A percentile compares a stretch with the other conserved stretches of the same genome.
Conservation (phyloP, 2,113 vertebrate genomes). For the Phalacrocorax aristotelis region DNA sequence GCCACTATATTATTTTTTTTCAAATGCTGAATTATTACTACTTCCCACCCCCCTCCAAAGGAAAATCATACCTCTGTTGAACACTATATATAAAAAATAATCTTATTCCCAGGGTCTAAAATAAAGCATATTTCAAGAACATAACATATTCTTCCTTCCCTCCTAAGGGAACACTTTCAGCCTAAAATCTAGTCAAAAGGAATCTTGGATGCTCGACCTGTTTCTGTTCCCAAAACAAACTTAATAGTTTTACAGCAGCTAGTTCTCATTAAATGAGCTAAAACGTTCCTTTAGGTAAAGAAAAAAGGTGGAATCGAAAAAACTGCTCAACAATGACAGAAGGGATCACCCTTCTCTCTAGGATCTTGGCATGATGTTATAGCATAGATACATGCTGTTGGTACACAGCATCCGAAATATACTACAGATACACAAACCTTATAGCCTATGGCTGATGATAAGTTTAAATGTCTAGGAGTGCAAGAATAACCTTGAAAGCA, state of each 20-base stretch:
- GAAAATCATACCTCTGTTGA: neutral
- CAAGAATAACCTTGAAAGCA: neutral
- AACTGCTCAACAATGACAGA: neutral
- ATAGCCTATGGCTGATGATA: neutral
- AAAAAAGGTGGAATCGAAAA: neutral
- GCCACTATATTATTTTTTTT: neutral
- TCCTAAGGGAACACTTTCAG: neutral
- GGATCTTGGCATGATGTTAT: neutral
- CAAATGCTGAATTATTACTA: neutral
- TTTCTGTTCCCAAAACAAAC: neutral
- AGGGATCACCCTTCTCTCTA: neutral
- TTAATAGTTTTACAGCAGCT: neutral
- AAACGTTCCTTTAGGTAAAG: neutral
- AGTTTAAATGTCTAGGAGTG: neutral
- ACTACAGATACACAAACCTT: neutral
- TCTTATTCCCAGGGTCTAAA: neutral
- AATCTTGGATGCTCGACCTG: constrained; percentile 30
- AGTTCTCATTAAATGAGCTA: neutral
- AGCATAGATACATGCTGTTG: rapidly evolving
- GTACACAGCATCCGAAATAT: rapidly evolving
- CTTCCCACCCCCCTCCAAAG: neutral
- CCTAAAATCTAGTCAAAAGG: neutral
- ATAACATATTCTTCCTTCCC: neutral
- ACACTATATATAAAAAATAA: neutral
- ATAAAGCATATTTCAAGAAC: neutral